phyloP scores from a whole-genome alignment of 2,888 invertebrate species.

The Drosophila pseudotakahashii region DNA sequence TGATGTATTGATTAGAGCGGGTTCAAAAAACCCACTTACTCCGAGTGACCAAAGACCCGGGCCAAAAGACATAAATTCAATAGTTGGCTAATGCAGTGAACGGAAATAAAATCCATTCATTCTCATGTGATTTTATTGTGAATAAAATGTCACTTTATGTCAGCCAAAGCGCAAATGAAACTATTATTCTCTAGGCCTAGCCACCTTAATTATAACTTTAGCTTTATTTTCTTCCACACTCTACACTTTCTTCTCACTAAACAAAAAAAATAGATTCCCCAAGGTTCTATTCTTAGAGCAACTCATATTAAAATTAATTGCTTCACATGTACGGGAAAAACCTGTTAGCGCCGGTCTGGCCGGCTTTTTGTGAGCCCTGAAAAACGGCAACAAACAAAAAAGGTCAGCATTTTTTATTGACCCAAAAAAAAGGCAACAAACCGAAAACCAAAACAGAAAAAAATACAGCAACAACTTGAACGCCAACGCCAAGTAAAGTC shows the following conservation, averaged over 20 bases:
- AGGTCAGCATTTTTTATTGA: slow-evolving; percentile 64
- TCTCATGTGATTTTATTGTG: slow-evolving; percentile 3
- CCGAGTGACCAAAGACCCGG: not conserved
- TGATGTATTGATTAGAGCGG: slow-evolving; percentile 49
- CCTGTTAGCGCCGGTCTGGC: slow-evolving; percentile 47
- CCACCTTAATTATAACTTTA: not conserved
- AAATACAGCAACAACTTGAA: slow-evolving; percentile 10
- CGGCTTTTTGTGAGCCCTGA: slow-evolving; percentile 33
- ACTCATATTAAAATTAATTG: slow-evolving; percentile 46
- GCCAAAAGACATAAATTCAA: slow-evolving; percentile 12
- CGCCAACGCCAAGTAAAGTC: slow-evolving; percentile 27
- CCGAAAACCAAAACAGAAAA: slow-evolving; percentile 24
- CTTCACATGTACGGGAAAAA: slow-evolving; percentile 44
- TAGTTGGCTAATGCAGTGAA: slow-evolving; percentile 6
- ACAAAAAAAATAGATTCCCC: slow-evolving; percentile 1
- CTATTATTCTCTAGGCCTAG: not conserved
- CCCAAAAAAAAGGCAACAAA: slow-evolving; percentile 47
- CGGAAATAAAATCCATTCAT: slow-evolving; percentile 1
- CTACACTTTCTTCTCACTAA: slow-evolving; percentile 6
- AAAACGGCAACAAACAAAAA: slow-evolving; percentile 45
- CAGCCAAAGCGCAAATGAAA: not conserved
- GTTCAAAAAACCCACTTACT: slow-evolving; percentile 5
- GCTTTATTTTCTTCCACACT: no score
- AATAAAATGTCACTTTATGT: slow-evolving; percentile 1
- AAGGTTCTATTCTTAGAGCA: slow-evolving; percentile 18